Conservation (phyloP, 2,113 vertebrate genomes). For the Saiga tatarica region DNA sequence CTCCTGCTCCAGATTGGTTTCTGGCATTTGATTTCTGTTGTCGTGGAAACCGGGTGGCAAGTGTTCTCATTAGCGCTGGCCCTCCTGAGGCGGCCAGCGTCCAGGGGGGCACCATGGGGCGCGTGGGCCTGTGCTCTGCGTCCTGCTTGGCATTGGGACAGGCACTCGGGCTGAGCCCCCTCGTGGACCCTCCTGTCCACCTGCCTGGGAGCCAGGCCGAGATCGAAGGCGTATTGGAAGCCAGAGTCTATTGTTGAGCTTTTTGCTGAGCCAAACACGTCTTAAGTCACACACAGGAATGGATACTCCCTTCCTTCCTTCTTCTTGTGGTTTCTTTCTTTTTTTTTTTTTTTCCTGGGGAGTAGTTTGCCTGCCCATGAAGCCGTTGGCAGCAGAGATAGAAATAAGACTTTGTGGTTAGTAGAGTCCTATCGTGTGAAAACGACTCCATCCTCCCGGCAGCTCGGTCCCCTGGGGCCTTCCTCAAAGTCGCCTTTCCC, state of each 20-base stretch:
- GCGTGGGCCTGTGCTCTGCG: fast-evolving
- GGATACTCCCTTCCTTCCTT: not conserved
- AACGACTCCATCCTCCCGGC: not conserved
- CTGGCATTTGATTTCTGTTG: constrained; percentile 41
- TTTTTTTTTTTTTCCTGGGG: not conserved
- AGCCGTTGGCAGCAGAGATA: not conserved
- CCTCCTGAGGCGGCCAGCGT: fast-evolving
- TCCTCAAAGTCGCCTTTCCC: not conserved
- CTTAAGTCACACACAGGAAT: not conserved
- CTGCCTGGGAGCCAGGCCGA: fast-evolving
- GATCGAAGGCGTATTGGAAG: fast-evolving
- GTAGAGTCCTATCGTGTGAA: not conserved
- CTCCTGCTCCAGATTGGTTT: not conserved
- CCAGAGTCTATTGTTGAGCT: fast-evolving
- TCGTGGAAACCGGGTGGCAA: constrained; percentile 40
- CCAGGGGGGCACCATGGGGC: fast-evolving
- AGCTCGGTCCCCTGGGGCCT: not conserved
- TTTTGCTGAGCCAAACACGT: fast-evolving
- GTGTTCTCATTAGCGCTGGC: fast-evolving
- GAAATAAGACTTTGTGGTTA: not conserved
- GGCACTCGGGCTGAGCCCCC: fast-evolving
- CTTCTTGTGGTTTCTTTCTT: fast-evolving
- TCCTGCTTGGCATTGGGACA: not conserved
- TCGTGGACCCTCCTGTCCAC: fast-evolving
- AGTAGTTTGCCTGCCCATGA: not conserved